These are phyloP conservation scores for Ciconia stormi DNA, from an alignment of 2,113 vertebrate species.

Conservation along the genomic window DNA sequence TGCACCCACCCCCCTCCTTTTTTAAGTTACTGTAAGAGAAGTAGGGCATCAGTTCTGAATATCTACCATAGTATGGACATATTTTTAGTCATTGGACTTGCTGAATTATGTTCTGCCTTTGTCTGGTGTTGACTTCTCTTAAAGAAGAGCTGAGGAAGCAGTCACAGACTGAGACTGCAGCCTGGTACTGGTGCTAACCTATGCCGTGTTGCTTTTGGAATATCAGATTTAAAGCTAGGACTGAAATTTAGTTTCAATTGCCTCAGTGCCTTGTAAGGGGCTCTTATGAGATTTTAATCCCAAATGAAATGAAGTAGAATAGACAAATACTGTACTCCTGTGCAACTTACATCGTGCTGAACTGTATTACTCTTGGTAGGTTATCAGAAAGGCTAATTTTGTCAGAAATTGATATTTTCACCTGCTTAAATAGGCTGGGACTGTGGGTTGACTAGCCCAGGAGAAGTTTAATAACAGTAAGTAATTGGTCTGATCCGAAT, in stretches of 20 bases:
- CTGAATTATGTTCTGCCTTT: background rate
- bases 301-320: background rate
- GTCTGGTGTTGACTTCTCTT: background rate
- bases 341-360: accelerated
- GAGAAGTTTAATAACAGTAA: background rate
- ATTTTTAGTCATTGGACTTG: background rate
- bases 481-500: background rate
- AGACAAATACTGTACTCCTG: background rate
- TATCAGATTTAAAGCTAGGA: background rate
- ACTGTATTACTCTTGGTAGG: background rate
- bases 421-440: background rate
- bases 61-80: background rate
- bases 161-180: background rate
- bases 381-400: background rate
- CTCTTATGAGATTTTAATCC: background rate
- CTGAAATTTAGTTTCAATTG: background rate
- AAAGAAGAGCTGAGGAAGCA: background rate
- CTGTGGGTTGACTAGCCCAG: background rate
- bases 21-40: background rate
- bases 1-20: background rate
- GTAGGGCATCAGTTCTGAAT: background rate
- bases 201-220: background rate
- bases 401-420: background rate
- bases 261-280: background rate
- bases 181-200: background rate